phyloP scores from a whole-genome alignment of 2,113 vertebrate species.

The Variabilichromis moorii region DNA sequence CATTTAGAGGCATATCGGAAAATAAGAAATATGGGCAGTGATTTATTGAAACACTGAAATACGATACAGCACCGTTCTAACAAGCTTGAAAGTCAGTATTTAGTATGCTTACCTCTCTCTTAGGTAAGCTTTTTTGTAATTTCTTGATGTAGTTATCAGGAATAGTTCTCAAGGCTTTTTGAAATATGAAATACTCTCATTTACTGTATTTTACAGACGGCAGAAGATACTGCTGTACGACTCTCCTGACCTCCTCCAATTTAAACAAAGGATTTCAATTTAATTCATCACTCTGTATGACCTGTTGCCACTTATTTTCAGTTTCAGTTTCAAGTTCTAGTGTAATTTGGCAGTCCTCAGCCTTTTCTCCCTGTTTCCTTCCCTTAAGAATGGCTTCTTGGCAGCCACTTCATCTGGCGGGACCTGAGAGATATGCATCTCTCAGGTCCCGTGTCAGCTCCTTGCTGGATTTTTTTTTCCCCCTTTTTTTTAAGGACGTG shows the following conservation, averaged over 20 bases:
- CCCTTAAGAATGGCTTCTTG: not conserved
- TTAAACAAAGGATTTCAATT: not conserved
- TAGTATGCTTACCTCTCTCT: not conserved
- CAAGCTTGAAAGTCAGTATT: not conserved
- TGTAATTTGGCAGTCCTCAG: not conserved
- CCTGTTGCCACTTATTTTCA: not conserved
- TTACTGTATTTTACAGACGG: not conserved
- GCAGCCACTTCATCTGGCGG: not conserved
- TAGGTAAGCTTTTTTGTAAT: not conserved
- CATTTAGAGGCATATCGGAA: not conserved
- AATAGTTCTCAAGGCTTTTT: not conserved
- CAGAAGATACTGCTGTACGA: not conserved
- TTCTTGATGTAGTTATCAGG: not conserved
- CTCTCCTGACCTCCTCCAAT: not conserved
- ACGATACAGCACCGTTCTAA: not conserved
- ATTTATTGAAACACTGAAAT: not conserved
- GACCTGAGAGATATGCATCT: too few species aligned
- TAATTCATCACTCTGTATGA: not conserved
- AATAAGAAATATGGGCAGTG: not conserved
- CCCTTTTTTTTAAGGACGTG: not conserved
- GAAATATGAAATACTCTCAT: not conserved
- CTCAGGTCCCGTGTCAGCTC: not conserved
- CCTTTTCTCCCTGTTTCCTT: not conserved
- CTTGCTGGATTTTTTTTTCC: not conserved
- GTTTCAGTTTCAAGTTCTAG: not conserved